Evolutionary conservation across 2,888 invertebrate species (phyloP), one percentile per base, ranked within the genome.

Genomic region (Tinea trinotella): DNA sequence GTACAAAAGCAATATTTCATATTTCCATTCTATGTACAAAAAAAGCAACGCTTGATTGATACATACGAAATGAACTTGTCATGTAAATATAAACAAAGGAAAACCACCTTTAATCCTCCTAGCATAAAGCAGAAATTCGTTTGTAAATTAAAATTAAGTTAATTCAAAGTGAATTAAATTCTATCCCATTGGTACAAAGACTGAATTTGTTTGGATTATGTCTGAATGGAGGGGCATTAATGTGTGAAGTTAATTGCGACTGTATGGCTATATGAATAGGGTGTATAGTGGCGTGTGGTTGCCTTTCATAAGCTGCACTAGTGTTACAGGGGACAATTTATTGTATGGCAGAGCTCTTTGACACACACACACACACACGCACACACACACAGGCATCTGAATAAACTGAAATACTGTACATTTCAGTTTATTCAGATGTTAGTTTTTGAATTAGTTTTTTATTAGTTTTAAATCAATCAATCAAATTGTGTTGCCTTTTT

Each of bases 241-340:
- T 1, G 17, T 46, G 46, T 46, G 19, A 46, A 6, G 19, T 17
- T 46, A 46, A 46, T 46, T 46, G 46, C 19, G 19, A 46, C 46
- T 46, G 46, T 46, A 46, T 19, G 19, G 1, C 2, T 2, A 10
- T 19, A 10, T 17, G n/a, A 46, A 46, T 46, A 18, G n/a, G n/a
- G 46, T n/a, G 10, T 19, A n/a, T 18, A 46, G 19, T 46, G 46
- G 17, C 15, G 17, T 46, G 46, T 19, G 46, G 46, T 17, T 4
- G 2, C 2, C n/a, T 13, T 40, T 13, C 13, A 40, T 40, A 40
- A 40, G 13, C 13, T 40, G 30, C 30, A 30, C 30, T 30, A 7
- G 30, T 7, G 30, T 30, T 30, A 2, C 7, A 7, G 30, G 30
- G 30, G 7, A 30, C n/a, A 30, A 30, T 30, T 30, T 30, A 30